A percentile compares a stretch with the other conserved stretches of the same genome.
Evolutionary conservation across 2,113 vertebrate genomes (phyloP).

Genomic region (Lota lota): DNA sequence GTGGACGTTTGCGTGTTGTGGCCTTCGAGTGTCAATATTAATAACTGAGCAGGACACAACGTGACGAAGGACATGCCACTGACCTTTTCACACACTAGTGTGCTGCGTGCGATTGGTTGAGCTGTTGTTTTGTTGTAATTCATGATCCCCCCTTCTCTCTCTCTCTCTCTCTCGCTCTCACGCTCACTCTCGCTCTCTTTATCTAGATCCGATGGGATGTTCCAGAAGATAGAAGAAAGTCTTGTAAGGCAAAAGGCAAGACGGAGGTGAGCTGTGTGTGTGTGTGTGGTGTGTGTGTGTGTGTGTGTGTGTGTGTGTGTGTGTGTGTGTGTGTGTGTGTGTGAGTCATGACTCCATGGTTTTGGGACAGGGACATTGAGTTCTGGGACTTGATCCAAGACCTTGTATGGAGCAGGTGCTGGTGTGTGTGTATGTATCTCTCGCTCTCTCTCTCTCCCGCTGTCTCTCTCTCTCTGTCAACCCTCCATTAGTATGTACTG

Average conservation of each 20-base stretch:
- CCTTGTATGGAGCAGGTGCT: slow-evolving; percentile 6
- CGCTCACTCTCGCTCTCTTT: slow-evolving; percentile 18
- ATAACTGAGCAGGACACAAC: no score
- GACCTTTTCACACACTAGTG: not conserved
- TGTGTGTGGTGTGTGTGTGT: not conserved
- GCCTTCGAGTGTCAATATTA: not conserved
- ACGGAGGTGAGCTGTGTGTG: slow-evolving; percentile 71
- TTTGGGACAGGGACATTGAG: slow-evolving; percentile 24
- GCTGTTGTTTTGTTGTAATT: no score
- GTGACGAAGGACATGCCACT: not conserved
- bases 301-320: slow-evolving; percentile 11
- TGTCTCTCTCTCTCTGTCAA: not conserved
- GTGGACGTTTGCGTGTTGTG: not conserved
- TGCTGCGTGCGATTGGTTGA: no score
- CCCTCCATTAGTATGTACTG: no score
- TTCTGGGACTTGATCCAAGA: slow-evolving; percentile 51
- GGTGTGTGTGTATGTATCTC: slow-evolving; percentile 10
- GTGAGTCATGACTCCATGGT: slow-evolving; percentile 17
- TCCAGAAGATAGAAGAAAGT: slow-evolving; percentile 70
- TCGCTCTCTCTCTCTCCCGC: not conserved
- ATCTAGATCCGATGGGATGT: slow-evolving; percentile 83
- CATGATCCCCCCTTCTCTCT: not conserved
- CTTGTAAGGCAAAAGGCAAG: slow-evolving; percentile 82
- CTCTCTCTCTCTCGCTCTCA: no score
- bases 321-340: not conserved